Percentiles rank a stretch among this genome's conserved stretches.
Evolutionary conservation across 2,797 vertebrate species (phyloP).

Genomic region (Centroberyx gerrardi): DNA sequence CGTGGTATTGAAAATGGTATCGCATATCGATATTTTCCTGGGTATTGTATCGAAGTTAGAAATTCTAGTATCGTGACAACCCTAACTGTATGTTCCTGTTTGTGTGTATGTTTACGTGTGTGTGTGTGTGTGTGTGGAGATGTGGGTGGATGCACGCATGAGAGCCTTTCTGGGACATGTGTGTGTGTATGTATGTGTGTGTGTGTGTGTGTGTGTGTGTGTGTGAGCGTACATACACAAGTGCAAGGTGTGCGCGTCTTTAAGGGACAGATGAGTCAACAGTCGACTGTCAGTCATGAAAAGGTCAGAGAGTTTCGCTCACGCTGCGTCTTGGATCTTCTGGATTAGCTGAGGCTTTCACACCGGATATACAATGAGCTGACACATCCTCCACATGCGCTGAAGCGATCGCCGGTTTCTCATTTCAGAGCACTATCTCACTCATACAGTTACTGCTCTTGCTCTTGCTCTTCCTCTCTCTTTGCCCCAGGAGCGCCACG

Average conservation of each 20-base stretch:
- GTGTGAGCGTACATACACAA: not conserved
- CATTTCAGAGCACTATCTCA: constrained; percentile 60
- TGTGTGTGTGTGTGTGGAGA: not conserved
- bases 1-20: too few relatives aligned
- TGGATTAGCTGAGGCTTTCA: constrained; percentile 60
- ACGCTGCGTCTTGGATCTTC: constrained; percentile 50
- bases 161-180: constrained; percentile 21
- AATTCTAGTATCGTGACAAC: too few relatives aligned
- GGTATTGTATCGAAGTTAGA: too few relatives aligned
- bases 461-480: constrained; percentile 10
- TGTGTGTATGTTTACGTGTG: constrained; percentile 7
- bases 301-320: constrained; percentile 65
- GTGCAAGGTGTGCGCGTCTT: constrained; percentile 26
- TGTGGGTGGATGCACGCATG: constrained; percentile 15
- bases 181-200: constrained; percentile 18
- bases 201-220: constrained; percentile 4
- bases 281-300: constrained; percentile 68
- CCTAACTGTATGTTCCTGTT: not conserved
- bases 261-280: constrained; percentile 60
- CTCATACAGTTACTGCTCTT: constrained; percentile 42
- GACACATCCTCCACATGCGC: constrained; percentile 65
- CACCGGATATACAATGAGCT: constrained; percentile 41
- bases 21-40: too few relatives aligned
- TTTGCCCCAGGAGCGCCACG: constrained; percentile 10
- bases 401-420: constrained; percentile 53